Conservation (phyloP, 2,113 vertebrate species). For the Pterophyllum scalare region DNA sequence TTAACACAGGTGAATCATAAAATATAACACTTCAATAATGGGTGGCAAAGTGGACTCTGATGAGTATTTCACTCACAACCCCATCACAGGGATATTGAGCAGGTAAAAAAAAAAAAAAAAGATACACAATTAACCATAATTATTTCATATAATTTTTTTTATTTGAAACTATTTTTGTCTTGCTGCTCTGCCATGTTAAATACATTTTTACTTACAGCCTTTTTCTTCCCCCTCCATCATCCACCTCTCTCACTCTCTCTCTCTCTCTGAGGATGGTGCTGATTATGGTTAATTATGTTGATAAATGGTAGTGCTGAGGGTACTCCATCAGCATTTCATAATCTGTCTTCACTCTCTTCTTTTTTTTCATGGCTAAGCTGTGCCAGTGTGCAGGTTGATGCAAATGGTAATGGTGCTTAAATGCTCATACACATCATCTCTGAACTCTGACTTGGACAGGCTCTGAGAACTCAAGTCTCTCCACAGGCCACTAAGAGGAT, state of each 20-base stretch:
- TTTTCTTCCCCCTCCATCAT: constrained; percentile 18
- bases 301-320: constrained; percentile 76
- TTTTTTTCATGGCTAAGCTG: constrained; percentile 58
- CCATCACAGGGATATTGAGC: background rate
- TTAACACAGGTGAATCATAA: background rate
- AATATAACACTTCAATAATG: background rate
- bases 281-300: constrained; percentile 83
- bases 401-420: constrained; percentile 3
- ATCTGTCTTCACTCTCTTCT: constrained; percentile 63
- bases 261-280: constrained; percentile 67
- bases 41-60: background rate
- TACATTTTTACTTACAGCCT: constrained; percentile 29
- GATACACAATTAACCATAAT: constrained; percentile 1
- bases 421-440: constrained; percentile 5
- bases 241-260: constrained; percentile 11
- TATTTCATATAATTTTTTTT: background rate
- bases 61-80: background rate
- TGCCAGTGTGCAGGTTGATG: constrained; percentile 26
- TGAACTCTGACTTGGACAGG: constrained; percentile 8
- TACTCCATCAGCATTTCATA: constrained; percentile 78
- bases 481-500: background rate
- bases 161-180: background rate
- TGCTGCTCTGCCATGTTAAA: constrained; percentile 18
- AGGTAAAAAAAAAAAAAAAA: constrained; percentile 13
- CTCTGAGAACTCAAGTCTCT: background rate